Conservation (phyloP, 2,113 vertebrate species). For the Leiothrix lutea region DNA sequence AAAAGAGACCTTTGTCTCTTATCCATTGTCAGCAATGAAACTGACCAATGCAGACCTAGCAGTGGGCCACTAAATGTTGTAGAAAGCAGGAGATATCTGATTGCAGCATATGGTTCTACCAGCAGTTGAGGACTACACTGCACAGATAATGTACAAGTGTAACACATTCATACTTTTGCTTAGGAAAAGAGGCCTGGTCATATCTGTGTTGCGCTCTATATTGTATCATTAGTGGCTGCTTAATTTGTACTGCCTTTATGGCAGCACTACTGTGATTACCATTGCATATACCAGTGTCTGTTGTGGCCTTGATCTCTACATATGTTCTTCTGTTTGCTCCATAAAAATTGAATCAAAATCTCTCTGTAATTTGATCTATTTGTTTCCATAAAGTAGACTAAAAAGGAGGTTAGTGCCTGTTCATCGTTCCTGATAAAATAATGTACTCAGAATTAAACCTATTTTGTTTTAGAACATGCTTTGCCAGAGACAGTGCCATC, state of each 20-base stretch:
- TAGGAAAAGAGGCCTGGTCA: neutral
- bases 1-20: neutral
- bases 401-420: neutral
- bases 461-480: neutral
- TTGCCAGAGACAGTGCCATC: neutral
- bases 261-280: neutral
- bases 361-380: neutral
- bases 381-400: neutral
- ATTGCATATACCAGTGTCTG: neutral
- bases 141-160: neutral
- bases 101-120: neutral
- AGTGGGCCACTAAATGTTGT: neutral
- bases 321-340: neutral
- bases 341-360: neutral
- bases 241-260: neutral
- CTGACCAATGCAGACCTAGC: rapidly evolving
- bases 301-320: neutral
- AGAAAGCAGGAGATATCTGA: neutral
- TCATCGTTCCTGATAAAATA: neutral
- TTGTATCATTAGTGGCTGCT: neutral
- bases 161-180: neutral
- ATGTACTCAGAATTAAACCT: neutral
- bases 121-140: neutral
- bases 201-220: neutral
- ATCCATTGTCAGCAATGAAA: neutral